Evolutionary conservation across 1,140 invertebrate genomes (phyloP).

Genomic region (Planococcus citri): DNA sequence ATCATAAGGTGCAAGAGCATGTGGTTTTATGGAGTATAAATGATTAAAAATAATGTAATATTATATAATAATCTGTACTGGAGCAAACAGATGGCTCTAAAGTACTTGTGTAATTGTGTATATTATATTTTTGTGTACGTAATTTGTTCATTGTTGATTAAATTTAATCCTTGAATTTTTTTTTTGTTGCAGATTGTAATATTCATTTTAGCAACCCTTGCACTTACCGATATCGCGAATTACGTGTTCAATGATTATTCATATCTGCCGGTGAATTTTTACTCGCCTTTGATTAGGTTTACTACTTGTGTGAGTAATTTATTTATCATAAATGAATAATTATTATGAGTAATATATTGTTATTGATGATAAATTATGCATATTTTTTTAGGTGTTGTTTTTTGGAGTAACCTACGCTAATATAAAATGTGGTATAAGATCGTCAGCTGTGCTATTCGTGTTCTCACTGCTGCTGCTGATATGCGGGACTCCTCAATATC

Average conservation of each 20-base stretch:
- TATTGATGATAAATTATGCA: neutral
- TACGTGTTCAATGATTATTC: conserved; percentile 16
- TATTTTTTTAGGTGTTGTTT: conserved; percentile 45
- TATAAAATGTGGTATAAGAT: conserved; percentile 65
- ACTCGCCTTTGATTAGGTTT: conserved; percentile 58
- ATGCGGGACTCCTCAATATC: conserved; percentile 56
- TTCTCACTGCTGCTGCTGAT: conserved; percentile 71
- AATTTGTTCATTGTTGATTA: neutral
- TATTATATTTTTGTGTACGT: neutral
- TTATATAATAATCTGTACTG: too few species aligned
- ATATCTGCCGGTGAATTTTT: conserved; percentile 53
- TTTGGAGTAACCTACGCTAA: conserved; percentile 59
- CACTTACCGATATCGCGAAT: conserved; percentile 19
- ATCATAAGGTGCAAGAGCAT: too few species aligned
- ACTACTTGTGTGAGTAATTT: conserved; percentile 69
- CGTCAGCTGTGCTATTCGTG: conserved; percentile 76
- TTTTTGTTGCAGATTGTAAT: conserved; percentile 15
- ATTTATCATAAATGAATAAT: neutral
- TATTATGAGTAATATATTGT: neutral
- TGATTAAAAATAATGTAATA: neutral
- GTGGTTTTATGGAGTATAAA: neutral
- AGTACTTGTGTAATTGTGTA: neutral
- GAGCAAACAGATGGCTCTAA: too few species aligned
- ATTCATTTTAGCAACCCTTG: conserved; percentile 21
- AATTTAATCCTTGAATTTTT: neutral